Percentiles rank a stretch among this genome's conserved stretches.
Evolutionary conservation across 2,797 vertebrate species (phyloP).

Genomic region (Nyctibius grandis): DNA sequence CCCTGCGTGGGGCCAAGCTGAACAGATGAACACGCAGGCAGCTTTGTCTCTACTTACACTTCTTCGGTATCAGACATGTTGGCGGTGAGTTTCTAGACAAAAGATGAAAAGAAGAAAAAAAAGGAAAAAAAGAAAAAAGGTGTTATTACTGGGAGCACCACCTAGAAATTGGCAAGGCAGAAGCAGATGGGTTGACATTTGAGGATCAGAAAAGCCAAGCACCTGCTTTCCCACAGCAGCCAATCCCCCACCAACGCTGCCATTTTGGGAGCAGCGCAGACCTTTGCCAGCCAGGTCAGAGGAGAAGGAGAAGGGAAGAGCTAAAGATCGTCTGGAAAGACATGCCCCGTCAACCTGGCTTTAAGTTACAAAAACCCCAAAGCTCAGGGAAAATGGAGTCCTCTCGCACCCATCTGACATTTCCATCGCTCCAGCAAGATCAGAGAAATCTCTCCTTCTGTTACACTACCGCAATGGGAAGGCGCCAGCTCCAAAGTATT

Average conservation of each 20-base stretch:
- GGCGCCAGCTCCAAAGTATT: not conserved
- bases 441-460: not conserved
- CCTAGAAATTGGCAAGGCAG: not conserved
- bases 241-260: not conserved
- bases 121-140: not conserved
- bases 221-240: not conserved
- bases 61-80: conserved; percentile 95
- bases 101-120: conserved; percentile 1
- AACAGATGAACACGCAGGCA: not conserved
- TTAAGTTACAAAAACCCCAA: not conserved
- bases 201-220: not conserved
- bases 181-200: not conserved
- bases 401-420: not conserved
- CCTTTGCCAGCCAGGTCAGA: not conserved
- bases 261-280: not conserved
- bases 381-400: not conserved
- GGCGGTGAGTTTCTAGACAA: conserved; percentile 76
- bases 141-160: not conserved
- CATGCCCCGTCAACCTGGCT: not conserved
- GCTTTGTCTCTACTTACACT: conserved; percentile 80
- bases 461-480: not conserved
- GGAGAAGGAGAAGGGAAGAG: not conserved
- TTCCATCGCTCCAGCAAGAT: not conserved
- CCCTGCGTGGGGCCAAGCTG: not conserved
- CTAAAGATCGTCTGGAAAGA: not conserved